Conservation (phyloP, 2,888 invertebrate species). For the Cybosia mesomella region DNA sequence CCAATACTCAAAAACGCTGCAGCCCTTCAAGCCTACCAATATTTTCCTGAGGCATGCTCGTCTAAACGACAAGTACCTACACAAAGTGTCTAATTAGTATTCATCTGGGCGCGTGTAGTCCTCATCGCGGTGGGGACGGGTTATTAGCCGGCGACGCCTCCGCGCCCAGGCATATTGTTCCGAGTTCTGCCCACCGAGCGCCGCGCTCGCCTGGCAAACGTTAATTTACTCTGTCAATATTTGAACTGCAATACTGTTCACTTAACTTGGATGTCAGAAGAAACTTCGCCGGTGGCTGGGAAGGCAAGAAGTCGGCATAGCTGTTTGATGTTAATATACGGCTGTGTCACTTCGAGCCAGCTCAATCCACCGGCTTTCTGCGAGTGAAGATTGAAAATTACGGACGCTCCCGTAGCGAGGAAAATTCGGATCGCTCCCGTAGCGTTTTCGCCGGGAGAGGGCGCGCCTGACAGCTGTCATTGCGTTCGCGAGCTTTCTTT, state of each 20-base stretch:
- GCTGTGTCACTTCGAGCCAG: slow-evolving; percentile 95
- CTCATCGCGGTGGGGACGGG: slow-evolving; percentile 86
- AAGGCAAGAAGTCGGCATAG: slow-evolving; percentile 96
- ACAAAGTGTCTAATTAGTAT: slow-evolving; percentile 84
- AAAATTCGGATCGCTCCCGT: slow-evolving; percentile 82
- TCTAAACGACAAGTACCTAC: slow-evolving; percentile 70
- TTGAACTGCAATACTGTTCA: slow-evolving; percentile 70
- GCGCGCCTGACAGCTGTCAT: slow-evolving; percentile 83
- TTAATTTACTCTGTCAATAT: slow-evolving; percentile 80
- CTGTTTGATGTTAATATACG: slow-evolving; percentile 91
- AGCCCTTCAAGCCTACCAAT: slow-evolving; percentile 48
- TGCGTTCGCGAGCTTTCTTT: slow-evolving; percentile 66
- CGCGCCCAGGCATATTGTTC: slow-evolving; percentile 86
- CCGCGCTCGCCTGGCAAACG: slow-evolving; percentile 76
- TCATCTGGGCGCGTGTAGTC: slow-evolving; percentile 85
- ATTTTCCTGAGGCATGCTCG: slow-evolving; percentile 50
- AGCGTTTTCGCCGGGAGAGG: slow-evolving; percentile 73
- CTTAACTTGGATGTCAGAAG: slow-evolving; percentile 64
- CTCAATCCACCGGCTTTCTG: slow-evolving; percentile 88
- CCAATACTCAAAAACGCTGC: slow-evolving; percentile 19
- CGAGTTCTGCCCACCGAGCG: slow-evolving; percentile 82
- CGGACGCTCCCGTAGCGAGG: slow-evolving; percentile 74
- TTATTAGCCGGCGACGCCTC: slow-evolving; percentile 87
- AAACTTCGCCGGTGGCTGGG: slow-evolving; percentile 86
- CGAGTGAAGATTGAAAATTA: slow-evolving; percentile 68